Percentiles rank a stretch among this genome's conserved stretches.
Conservation (phyloP, 2,113 vertebrate genomes). For the Otocyon megalotis region DNA sequence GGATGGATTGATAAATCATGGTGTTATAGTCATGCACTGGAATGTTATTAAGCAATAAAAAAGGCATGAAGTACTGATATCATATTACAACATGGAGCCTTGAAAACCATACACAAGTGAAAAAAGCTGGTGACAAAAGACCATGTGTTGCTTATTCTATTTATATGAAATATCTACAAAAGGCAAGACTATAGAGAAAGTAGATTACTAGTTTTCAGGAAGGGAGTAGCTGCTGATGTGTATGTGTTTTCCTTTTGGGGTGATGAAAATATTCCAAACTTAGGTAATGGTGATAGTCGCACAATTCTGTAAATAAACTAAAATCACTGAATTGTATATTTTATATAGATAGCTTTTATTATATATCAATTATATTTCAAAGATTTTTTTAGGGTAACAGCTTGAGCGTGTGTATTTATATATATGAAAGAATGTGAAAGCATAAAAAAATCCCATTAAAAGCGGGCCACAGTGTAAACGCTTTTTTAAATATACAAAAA, state of each 20-base stretch:
- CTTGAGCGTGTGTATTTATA: background rate
- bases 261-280: background rate
- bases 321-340: background rate
- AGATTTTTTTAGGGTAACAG: background rate
- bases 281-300: background rate
- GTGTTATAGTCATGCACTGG: background rate
- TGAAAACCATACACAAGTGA: background rate
- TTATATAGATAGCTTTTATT: background rate
- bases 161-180: background rate
- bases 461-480: background rate
- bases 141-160: too few relatives aligned
- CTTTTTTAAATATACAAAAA: background rate
- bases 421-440: background rate
- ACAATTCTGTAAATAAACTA: background rate
- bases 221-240: background rate
- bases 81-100: background rate
- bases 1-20: background rate
- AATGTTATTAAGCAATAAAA: background rate
- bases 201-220: background rate
- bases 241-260: background rate
- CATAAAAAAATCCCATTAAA: conserved; percentile 17
- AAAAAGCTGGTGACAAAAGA: background rate
- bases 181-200: background rate
- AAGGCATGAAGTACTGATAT: background rate
- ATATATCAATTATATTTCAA: background rate